These are phyloP conservation scores for Sarcophilus harrisii DNA, from an alignment of 2,797 vertebrate genomes.

Conservation along the genomic window DNA sequence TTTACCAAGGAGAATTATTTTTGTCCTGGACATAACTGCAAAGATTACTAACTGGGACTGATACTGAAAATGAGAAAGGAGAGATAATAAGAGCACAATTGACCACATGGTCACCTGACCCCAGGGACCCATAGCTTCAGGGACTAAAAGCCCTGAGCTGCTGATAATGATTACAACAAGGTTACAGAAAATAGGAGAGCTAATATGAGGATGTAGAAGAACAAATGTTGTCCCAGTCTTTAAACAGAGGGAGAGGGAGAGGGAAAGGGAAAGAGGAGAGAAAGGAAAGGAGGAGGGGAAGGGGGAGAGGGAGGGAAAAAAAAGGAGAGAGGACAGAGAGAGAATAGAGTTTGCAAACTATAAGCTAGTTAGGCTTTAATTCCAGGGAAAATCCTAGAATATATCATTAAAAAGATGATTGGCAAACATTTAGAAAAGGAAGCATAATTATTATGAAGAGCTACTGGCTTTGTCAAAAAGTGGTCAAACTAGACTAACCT, in stretches of 20 bases:
- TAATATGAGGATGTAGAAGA: neutral
- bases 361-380: neutral
- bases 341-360: neutral
- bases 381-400: neutral
- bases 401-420: neutral
- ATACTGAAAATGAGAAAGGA: neutral
- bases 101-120: neutral
- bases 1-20: neutral
- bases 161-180: neutral
- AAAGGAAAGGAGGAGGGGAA: too few species aligned
- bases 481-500: neutral
- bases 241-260: too few species aligned
- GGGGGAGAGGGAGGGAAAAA: too few species aligned
- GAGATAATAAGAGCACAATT: neutral
- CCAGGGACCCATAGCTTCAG: neutral
- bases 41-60: neutral
- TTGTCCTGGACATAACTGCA: neutral
- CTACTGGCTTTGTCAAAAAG: neutral
- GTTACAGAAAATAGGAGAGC: neutral
- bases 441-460: neutral
- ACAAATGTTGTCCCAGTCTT: neutral
- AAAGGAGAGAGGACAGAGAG: too few species aligned
- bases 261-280: too few species aligned
- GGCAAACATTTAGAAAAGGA: neutral
- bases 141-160: neutral